Percentiles rank a stretch among this genome's conserved stretches.
Conservation (phyloP, 2,797 vertebrate species). For the Coracias cyanogaster region DNA sequence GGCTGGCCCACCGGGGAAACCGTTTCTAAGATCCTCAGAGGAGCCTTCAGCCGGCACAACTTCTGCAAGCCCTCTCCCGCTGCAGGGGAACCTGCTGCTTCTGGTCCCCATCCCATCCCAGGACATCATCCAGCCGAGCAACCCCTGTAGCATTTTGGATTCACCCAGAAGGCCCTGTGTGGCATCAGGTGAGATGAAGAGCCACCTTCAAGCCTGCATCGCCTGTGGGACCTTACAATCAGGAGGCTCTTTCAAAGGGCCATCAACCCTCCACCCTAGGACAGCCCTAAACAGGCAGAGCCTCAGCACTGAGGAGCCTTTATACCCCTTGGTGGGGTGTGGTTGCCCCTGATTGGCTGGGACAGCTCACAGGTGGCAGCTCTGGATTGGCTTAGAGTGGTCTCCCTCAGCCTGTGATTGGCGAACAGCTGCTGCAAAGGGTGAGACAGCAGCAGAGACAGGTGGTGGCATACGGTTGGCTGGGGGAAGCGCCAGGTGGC, state of each 20-base stretch:
- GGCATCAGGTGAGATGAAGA: accelerated
- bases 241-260: accelerated
- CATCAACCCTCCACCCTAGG: accelerated
- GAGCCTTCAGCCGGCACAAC: accelerated
- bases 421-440: not conserved
- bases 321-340: not conserved
- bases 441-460: not conserved
- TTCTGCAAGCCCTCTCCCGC: not conserved
- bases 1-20: accelerated
- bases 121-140: not conserved
- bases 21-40: not conserved
- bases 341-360: not conserved
- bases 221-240: accelerated
- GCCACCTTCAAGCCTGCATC: accelerated
- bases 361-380: not conserved
- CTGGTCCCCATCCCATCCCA: no score
- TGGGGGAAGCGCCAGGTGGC: accelerated
- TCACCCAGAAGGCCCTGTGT: accelerated
- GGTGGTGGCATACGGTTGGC: not conserved
- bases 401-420: not conserved
- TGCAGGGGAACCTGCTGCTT: not conserved
- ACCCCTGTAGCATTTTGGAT: accelerated
- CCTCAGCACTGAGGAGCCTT: accelerated
- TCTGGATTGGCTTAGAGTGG: not conserved
- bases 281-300: accelerated